These are phyloP conservation scores for Marmota monax DNA, from an alignment of 2,113 vertebrate genomes.

Conservation along the genomic window DNA sequence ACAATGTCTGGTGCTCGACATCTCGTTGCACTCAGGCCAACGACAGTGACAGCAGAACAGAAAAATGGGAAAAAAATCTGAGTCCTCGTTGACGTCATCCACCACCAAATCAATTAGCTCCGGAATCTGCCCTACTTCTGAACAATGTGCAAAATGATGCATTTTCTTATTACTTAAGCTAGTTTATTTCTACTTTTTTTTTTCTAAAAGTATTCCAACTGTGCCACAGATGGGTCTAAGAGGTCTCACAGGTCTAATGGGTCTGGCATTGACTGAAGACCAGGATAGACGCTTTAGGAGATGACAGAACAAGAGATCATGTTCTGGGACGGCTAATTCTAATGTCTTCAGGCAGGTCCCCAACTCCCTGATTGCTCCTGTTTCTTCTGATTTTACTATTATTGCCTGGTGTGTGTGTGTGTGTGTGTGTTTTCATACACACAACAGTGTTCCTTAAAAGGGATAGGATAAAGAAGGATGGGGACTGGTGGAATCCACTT, in stretches of 20 bases:
- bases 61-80: background rate
- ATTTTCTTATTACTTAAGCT: background rate
- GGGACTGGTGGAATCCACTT: background rate
- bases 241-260: background rate
- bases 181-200: background rate
- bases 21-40: background rate
- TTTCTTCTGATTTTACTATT: background rate
- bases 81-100: background rate
- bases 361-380: background rate
- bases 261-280: background rate
- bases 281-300: background rate
- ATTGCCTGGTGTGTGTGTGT: background rate
- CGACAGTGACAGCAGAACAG: background rate
- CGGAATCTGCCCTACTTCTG: background rate
- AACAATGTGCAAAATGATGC: background rate
- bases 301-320: background rate
- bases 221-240: background rate
- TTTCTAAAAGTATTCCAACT: constrained; percentile 10
- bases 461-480: background rate
- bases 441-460: background rate
- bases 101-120: background rate
- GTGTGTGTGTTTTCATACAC: background rate
- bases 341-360: background rate
- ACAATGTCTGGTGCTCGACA: no score
- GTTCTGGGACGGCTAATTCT: background rate